phyloP scores from a whole-genome alignment of 2,797 vertebrate species.

The Sylvilagus floridanus region DNA sequence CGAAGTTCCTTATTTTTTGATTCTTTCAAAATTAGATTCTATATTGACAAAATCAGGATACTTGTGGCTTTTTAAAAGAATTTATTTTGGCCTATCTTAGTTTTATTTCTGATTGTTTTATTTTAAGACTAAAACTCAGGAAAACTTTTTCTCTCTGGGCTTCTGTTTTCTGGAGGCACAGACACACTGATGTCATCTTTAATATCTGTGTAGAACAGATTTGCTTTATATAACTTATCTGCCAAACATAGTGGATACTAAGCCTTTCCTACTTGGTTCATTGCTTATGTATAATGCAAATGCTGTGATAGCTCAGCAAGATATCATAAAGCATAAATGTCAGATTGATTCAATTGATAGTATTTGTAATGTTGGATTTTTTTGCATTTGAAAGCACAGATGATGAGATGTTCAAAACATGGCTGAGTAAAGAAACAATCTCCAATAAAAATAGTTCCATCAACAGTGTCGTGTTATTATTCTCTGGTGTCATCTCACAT shows the following conservation, averaged over 20 bases:
- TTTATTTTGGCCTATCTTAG: not conserved
- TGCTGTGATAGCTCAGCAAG: constrained; percentile 44
- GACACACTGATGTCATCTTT: not conserved
- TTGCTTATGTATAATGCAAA: constrained; percentile 51
- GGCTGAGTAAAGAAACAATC: not conserved
- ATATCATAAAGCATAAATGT: constrained; percentile 46
- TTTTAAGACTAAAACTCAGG: not conserved
- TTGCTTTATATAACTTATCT: constrained; percentile 23
- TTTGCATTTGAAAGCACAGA: constrained; percentile 54
- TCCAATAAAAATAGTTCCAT: not conserved
- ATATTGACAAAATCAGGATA: not conserved
- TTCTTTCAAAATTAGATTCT: not conserved
- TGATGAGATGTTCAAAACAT: constrained; percentile 44
- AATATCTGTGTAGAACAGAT: not conserved
- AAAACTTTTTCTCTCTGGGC: not conserved
- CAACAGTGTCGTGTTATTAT: not conserved
- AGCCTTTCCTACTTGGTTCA: not conserved
- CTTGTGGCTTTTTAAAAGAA: not conserved
- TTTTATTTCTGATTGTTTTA: constrained; percentile 21
- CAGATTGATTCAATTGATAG: constrained; percentile 56
- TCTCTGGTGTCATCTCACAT: not conserved
- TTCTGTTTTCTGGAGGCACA: not conserved
- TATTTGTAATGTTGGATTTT: constrained; percentile 46
- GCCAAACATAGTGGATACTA: constrained; percentile 14
- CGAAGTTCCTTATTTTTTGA: not conserved